These are phyloP conservation scores for Rhincodon typus DNA, from an alignment of 2,797 vertebrate species.

Conservation along the genomic window DNA sequence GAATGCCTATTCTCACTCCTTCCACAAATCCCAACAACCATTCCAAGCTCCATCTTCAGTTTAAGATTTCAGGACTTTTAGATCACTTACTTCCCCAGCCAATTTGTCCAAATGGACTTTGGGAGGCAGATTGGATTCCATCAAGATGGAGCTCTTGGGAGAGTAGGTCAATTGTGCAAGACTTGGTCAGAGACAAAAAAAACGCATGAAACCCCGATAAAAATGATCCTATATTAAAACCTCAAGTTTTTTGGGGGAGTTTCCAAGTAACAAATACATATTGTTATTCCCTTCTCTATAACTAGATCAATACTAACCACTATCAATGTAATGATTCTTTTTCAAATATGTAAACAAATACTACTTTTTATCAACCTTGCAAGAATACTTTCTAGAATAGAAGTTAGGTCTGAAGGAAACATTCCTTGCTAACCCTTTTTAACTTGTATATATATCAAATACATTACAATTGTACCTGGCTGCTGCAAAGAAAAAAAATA, in stretches of 20 bases:
- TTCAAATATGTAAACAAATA: neutral
- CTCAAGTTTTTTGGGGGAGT: neutral
- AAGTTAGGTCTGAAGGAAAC: neutral
- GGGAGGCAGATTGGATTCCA: neutral
- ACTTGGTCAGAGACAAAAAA: neutral
- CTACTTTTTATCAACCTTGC: neutral
- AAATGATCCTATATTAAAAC: neutral
- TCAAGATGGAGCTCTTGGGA: neutral
- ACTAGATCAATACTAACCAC: neutral
- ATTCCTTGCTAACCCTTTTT: neutral
- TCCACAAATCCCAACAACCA: neutral
- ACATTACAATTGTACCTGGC: neutral
- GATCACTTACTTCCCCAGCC: neutral
- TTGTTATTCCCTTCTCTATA: neutral
- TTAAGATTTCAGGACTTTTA: neutral
- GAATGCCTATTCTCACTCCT: neutral
- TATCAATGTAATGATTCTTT: neutral
- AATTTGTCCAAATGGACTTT: neutral
- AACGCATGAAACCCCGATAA: neutral
- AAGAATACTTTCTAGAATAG: neutral
- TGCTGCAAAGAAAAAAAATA: neutral
- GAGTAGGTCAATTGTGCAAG: neutral
- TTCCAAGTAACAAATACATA: neutral
- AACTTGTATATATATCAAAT: neutral
- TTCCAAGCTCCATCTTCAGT: neutral